Conservation (phyloP, 2,797 vertebrate genomes). For the Manis javanica region DNA sequence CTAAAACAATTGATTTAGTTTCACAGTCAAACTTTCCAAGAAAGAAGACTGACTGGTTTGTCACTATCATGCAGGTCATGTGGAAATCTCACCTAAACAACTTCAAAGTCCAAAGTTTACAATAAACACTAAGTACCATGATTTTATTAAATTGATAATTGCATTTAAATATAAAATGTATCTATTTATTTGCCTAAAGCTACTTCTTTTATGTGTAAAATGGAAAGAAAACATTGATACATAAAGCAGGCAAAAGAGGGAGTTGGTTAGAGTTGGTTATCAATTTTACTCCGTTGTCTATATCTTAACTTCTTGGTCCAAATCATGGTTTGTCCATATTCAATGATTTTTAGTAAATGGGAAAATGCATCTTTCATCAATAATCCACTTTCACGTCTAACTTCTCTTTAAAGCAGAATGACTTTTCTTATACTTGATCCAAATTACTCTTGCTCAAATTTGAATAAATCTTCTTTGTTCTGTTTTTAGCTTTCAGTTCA, state of each 20-base stretch:
- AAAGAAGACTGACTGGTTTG: neutral
- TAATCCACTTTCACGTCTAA: constrained; percentile 63
- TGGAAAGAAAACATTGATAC: neutral
- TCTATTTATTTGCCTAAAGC: neutral
- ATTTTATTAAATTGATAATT: neutral
- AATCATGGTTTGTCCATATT: constrained; percentile 26
- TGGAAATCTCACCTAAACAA: neutral
- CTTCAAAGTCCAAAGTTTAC: neutral
- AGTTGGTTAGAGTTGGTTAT: neutral
- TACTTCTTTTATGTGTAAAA: neutral
- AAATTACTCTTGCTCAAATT: constrained; percentile 65
- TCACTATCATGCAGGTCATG: neutral
- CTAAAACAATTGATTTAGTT: neutral
- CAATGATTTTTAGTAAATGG: constrained; percentile 38
- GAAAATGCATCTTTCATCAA: constrained; percentile 58
- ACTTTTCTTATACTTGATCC: constrained; percentile 48
- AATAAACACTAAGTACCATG: neutral
- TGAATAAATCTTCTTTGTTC: constrained; percentile 67
- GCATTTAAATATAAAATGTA: neutral
- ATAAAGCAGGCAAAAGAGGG: neutral
- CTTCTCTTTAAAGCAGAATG: constrained; percentile 62
- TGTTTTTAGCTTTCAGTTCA: constrained; percentile 60
- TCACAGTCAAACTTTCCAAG: neutral
- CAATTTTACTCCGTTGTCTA: neutral
- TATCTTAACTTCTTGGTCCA: constrained; percentile 13